Evolutionary conservation across 2,797 vertebrate genomes (phyloP).

Genomic region (Anguilla marmorata): DNA sequence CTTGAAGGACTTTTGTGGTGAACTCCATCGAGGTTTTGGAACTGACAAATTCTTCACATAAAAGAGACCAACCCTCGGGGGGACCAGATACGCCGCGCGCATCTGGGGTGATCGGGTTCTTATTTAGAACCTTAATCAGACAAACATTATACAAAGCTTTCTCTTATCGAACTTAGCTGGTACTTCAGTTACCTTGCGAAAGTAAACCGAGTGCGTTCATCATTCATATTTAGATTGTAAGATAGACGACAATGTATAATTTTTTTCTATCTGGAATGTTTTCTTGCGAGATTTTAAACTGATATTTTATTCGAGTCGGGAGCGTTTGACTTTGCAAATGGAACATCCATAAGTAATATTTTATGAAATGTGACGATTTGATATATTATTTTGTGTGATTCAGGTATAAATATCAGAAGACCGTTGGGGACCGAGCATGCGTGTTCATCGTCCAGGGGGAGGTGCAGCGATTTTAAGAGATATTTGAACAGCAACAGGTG

Average conservation of each 20-base stretch:
- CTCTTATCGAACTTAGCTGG: slow-evolving; percentile 68
- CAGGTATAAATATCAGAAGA: slow-evolving; percentile 33
- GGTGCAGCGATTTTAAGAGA: slow-evolving; percentile 45
- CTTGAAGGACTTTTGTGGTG: slow-evolving; percentile 74
- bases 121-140: slow-evolving; percentile 72
- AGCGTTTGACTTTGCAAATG: neutral
- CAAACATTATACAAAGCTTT: slow-evolving; percentile 75
- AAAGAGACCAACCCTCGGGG: slow-evolving; percentile 66
- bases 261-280: neutral
- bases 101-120: slow-evolving; percentile 69
- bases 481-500: slow-evolving; percentile 78
- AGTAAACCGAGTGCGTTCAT: slow-evolving; percentile 57
- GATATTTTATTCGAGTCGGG: neutral
- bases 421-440: slow-evolving; percentile 19
- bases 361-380: slow-evolving; percentile 35
- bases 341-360: neutral
- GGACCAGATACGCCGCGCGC: slow-evolving; percentile 62
- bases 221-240: slow-evolving; percentile 44
- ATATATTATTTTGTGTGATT: slow-evolving; percentile 46
- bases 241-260: neutral
- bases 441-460: slow-evolving; percentile 12
- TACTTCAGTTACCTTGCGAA: slow-evolving; percentile 71
- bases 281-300: neutral
- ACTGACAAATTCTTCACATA: slow-evolving; percentile 73
- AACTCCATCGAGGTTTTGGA: slow-evolving; percentile 68